phyloP scores from a whole-genome alignment of 2,797 vertebrate species.

The Oreortyx pictus region DNA sequence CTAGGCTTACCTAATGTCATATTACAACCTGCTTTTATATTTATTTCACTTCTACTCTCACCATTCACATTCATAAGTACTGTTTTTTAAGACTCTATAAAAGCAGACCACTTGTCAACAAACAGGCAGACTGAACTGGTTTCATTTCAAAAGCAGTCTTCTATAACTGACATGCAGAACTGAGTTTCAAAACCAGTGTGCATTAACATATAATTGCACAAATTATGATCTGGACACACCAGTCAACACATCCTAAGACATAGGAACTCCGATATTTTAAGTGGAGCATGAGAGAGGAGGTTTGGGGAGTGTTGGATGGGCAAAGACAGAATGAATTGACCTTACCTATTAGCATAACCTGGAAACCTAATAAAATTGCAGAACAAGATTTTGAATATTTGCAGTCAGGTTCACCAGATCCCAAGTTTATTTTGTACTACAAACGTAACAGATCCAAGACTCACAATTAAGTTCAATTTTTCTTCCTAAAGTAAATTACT shows the following conservation, averaged over 20 bases:
- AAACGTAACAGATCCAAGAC: background rate
- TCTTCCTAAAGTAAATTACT: background rate
- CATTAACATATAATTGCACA: background rate
- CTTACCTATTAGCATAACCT: background rate
- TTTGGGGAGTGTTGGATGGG: fast-evolving
- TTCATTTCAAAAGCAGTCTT: background rate
- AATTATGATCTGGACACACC: background rate
- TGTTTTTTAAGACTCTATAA: background rate
- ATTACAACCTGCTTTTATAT: background rate
- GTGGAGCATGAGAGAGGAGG: background rate
- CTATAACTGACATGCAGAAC: background rate
- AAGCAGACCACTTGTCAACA: background rate
- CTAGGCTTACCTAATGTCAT: background rate
- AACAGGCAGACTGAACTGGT: background rate
- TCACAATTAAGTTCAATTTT: background rate
- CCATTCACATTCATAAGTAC: background rate
- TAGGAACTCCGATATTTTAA: background rate
- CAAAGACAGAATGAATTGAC: background rate
- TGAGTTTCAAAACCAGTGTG: background rate
- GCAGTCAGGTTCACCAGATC: background rate
- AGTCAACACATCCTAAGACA: background rate
- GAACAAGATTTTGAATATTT: no score
- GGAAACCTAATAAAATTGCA: no score
- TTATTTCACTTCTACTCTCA: background rate
- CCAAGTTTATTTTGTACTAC: background rate